Base-by-base conservation (phyloP, 2,888 invertebrate genomes). In the Serripes groenlandicus region DNA sequence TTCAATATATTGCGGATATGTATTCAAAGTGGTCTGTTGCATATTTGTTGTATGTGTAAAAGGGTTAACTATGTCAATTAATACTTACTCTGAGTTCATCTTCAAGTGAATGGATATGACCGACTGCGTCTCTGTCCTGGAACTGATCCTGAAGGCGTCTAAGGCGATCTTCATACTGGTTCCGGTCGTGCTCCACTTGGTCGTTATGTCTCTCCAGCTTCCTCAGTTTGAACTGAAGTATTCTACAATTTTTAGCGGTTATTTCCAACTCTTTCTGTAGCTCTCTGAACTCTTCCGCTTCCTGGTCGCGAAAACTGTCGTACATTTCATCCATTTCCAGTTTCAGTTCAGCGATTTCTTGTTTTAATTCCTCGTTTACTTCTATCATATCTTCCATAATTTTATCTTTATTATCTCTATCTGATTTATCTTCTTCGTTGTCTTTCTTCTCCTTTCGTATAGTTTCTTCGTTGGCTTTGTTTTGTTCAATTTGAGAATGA, bases 261-360 rank as follows among this genome's bases (percentile, higher is more conserved):
- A 98, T 98, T 93, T 99, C 99, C 88, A 99, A 96, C 94, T 99
- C 99, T 93, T 97, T 95, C 75, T 99, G 97, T 70, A 99, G 95
- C 74, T 97, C 97, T 2, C 93, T 85, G 87, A 99, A 99, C 94
- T 99, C 99, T 92, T 99, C 98, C 9, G 98, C 98, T 95, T 99
- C 99, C 92, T 99, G 99, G 94, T 99, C 99, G 91, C 98, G 97
- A 90, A 95, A 95, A 89, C 95, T 95, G 94, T 99, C 99, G 94
- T 99, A 99, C 97, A 99, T 97, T 95, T 99, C 99, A 93, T 99
- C 99, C 95, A 99, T 98, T 95, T 99, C 99, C 87, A 98, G 97
- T 93, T 99, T 99, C 92, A 99, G 96, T 92, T 98, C 98, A 49
- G 97, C 96, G 74, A 99, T 96, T 94, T 99, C 99, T 66, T 86